These are phyloP conservation scores for Meloidogyne exigua DNA, from an alignment of 1,140 invertebrate species.

Conservation along the genomic window DNA sequence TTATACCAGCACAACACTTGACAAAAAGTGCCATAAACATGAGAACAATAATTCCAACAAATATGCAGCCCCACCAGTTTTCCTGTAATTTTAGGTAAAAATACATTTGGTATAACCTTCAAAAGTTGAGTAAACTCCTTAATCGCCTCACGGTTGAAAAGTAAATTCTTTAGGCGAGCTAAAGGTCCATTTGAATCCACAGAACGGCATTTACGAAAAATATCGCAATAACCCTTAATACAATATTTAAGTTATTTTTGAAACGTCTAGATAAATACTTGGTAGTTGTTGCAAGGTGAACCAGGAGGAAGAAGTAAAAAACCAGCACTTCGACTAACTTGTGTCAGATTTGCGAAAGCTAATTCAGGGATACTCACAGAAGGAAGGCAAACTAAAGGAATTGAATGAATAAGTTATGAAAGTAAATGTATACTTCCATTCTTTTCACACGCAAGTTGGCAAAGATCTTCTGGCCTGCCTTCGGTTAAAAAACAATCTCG, in stretches of 20 bases:
- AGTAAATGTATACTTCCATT: constrained; percentile 68
- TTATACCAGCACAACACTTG: constrained; percentile 82
- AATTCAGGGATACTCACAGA: constrained; percentile 77
- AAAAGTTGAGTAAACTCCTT: constrained; percentile 57
- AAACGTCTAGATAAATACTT: constrained; percentile 68
- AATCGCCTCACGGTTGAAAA: constrained; percentile 87
- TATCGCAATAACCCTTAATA: constrained; percentile 85
- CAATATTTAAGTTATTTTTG: constrained; percentile 8
- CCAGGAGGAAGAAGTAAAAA: constrained; percentile 81
- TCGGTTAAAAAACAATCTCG: constrained; percentile 94
- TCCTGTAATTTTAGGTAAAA: constrained; percentile 69
- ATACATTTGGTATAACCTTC: too few species aligned
- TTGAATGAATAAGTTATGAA: constrained; percentile 1
- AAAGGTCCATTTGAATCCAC: constrained; percentile 97
- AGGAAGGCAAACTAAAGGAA: constrained; percentile 78
- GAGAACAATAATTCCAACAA: constrained; percentile 76
- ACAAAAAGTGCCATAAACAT: constrained; percentile 98
- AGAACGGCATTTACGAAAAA: constrained; percentile 91
- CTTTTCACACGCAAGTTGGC: constrained; percentile 91
- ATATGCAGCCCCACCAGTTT: constrained; percentile 92
- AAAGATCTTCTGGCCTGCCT: constrained; percentile 83
- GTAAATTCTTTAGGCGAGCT: constrained; percentile 88
- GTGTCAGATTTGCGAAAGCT: constrained; percentile 68
- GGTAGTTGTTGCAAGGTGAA: constrained; percentile 93
- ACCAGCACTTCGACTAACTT: constrained; percentile 6